These are phyloP conservation scores for Criorhina ranunculi DNA, from an alignment of 2,888 invertebrate species.

Conservation along the genomic window DNA sequence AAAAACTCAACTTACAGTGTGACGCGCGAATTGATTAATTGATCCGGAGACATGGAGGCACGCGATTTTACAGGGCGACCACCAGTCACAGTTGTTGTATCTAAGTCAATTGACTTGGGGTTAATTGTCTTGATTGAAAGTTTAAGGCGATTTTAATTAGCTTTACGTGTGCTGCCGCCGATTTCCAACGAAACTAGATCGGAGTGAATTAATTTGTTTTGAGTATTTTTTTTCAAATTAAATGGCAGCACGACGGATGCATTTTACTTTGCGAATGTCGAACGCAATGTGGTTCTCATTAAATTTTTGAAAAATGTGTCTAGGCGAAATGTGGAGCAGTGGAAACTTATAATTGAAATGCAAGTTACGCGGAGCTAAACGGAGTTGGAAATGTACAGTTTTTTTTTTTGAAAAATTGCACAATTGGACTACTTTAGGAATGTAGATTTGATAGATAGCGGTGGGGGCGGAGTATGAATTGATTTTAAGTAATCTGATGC, in stretches of 20 bases:
- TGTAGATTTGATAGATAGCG: constrained; percentile 4
- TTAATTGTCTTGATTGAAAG: constrained; percentile 74
- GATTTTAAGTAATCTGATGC: background rate
- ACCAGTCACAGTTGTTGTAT: constrained; percentile 9
- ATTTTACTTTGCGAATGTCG: constrained; percentile 17
- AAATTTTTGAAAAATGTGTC: constrained; percentile 48
- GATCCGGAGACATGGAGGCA: constrained; percentile 54
- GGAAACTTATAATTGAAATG: constrained; percentile 11
- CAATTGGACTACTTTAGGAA: background rate
- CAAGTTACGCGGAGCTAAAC: too few species aligned
- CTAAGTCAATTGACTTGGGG: constrained; percentile 71
- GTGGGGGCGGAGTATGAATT: background rate
- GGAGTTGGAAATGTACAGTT: constrained; percentile 7
- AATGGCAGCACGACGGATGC: constrained; percentile 22
- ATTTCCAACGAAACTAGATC: constrained; percentile 68
- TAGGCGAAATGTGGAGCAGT: constrained; percentile 49
- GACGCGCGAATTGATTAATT: constrained; percentile 74
- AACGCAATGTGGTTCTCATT: constrained; percentile 51
- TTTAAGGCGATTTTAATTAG: constrained; percentile 71
- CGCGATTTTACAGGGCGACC: constrained; percentile 48
- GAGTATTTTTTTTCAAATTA: constrained; percentile 38
- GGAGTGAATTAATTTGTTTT: constrained; percentile 65
- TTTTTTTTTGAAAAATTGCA: constrained; percentile 9
- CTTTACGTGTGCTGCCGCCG: constrained; percentile 55
- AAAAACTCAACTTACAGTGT: constrained; percentile 19